Base-by-base conservation (phyloP, 2,888 invertebrate species). In the Cylindroiulus punctatus region DNA sequence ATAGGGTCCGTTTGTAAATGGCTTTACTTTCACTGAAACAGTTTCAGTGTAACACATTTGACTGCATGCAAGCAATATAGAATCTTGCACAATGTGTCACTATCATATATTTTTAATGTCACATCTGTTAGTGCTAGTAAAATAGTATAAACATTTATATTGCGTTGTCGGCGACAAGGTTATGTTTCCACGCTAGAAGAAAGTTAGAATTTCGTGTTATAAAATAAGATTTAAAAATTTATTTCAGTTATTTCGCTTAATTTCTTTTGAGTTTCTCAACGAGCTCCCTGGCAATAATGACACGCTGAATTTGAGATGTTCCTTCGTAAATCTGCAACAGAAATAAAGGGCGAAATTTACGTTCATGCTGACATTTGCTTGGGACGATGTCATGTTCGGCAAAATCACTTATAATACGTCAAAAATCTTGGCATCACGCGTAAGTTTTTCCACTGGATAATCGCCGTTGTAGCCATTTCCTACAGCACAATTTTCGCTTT, bases 371-470 rank as follows among this genome's bases (percentile, higher is more conserved):
- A 5, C 44, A 52, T 17, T 52, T 52, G 1, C 52, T 52, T 19
- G 19, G 52, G 14, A n/a, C 52, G n/a, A 19, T 19, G 17, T 19
- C n/a, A n/a, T 2, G 1, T 40, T 12, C 3, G 22, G n/a, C 19
- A 44, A 81, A 84, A n/a, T 82, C 8, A 84, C 87, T 85, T 88
- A n/a, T n/a, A n/a, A n/a, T n/a, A 91, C 91, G 92, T 98, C 98
- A 92, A 95, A 98, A 89, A 99, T 99, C 91, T 99, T 99, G n/a
- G 99, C 99, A 91, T 99, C 99, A 86, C 99, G 93, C 98, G 99
- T 99, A 86, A 99, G 93, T 90, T 99, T 99, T 91, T 99, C 99
- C 0, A 98, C 99, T 0, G 99, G 99, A 91, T 99, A 99, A 44
- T 99, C 99, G 32, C 94, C 94, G 92, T 98, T 99, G 92, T 97